A percentile compares a stretch with the other conserved stretches of the same genome.
Evolutionary conservation across 2,113 vertebrate genomes (phyloP).

Genomic region (Hylia prasina): DNA sequence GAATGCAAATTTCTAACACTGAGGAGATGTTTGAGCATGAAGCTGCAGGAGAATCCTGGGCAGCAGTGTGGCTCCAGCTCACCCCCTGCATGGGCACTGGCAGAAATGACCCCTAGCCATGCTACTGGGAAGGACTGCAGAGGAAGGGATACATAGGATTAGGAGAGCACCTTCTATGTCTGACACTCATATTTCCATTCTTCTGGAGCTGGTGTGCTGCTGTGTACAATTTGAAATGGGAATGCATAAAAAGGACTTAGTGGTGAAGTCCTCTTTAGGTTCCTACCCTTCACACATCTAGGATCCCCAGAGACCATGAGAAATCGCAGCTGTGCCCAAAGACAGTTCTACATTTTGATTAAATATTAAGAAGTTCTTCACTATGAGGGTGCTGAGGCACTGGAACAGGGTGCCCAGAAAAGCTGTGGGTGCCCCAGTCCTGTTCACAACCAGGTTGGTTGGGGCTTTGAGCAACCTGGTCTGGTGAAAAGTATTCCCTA

Average conservation of each 20-base stretch:
- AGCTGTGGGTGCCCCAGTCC: background rate
- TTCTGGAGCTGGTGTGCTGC: background rate
- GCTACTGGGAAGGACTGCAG: background rate
- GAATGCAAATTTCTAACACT: background rate
- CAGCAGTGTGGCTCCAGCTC: background rate
- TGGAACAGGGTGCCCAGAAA: background rate
- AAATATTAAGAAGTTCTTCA: background rate
- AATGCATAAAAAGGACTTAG: background rate
- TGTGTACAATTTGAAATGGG: background rate
- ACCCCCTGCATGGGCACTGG: fast-evolving
- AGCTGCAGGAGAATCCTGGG: background rate
- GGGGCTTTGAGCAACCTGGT: background rate
- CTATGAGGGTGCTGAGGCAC: background rate
- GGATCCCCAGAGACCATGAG: background rate
- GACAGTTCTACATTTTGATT: background rate
- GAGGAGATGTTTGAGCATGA: fast-evolving
- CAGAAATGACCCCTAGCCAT: background rate
- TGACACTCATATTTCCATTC: background rate
- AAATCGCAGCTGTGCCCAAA: background rate
- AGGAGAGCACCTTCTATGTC: background rate
- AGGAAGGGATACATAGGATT: fast-evolving
- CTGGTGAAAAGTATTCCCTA: background rate
- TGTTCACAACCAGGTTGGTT: background rate
- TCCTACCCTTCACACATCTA: background rate
- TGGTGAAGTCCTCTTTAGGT: background rate